A percentile compares a stretch with the other conserved stretches of the same genome.
phyloP scores from a whole-genome alignment of 2,888 invertebrate species.

The Tipula unca region DNA sequence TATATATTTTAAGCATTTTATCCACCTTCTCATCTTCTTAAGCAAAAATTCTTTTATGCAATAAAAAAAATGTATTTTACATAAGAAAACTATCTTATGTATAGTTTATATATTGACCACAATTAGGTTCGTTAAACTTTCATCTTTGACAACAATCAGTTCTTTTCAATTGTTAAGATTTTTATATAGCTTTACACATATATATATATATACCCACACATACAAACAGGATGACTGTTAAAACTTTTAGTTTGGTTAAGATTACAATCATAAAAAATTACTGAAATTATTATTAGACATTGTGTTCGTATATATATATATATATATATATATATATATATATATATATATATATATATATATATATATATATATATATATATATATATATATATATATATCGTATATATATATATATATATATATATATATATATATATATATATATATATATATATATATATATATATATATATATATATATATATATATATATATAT shows the following conservation, averaged over 20 bases:
- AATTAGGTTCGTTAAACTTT: slow-evolving; percentile 14
- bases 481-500: too few relatives aligned
- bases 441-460: too few relatives aligned
- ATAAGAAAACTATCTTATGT: neutral
- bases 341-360: too few relatives aligned
- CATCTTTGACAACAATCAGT: slow-evolving; percentile 14
- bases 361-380: too few relatives aligned
- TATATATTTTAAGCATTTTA: neutral
- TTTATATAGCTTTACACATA: neutral
- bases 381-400: too few relatives aligned
- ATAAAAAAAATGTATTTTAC: neutral
- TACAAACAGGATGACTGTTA: neutral
- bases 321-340: too few relatives aligned
- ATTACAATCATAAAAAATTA: neutral
- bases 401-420: too few relatives aligned
- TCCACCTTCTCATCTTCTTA: slow-evolving; percentile 4
- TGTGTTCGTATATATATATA: slow-evolving; percentile 1
- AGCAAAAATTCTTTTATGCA: neutral
- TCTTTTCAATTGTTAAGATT: slow-evolving; percentile 4
- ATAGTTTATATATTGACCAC: neutral
- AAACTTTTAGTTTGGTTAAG: neutral
- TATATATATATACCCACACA: neutral
- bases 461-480: too few relatives aligned
- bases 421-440: too few relatives aligned
- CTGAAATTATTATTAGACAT: neutral